Evolutionary conservation across 2,113 vertebrate genomes (phyloP).

Genomic region (Thryonomys swinderianus): DNA sequence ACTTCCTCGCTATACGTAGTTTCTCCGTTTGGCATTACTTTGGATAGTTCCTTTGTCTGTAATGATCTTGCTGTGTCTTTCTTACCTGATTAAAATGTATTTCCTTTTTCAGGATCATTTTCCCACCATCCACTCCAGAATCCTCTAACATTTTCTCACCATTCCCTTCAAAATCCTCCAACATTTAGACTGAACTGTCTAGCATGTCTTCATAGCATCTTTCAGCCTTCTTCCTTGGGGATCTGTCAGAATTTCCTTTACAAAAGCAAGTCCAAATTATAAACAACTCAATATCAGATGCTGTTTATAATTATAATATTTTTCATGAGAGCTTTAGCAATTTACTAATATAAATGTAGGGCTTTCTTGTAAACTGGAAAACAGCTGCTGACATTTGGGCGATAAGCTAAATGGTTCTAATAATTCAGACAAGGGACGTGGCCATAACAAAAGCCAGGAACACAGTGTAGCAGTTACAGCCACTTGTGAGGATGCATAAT

Average conservation of each 20-base stretch:
- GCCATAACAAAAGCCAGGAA: conserved; percentile 4
- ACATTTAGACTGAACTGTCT: not conserved
- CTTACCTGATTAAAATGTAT: not conserved
- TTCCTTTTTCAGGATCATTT: not conserved
- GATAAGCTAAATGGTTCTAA: not conserved
- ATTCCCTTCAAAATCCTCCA: not conserved
- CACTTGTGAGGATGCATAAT: not conserved
- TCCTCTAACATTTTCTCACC: not conserved
- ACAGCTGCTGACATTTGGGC: not conserved
- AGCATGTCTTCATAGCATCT: not conserved
- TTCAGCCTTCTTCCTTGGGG: not conserved
- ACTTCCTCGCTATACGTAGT: not conserved
- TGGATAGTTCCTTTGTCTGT: not conserved
- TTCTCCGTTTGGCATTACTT: not conserved
- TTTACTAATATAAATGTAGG: conserved; percentile 3
- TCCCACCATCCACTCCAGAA: not conserved
- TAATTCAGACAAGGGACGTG: not conserved
- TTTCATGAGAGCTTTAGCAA: conserved; percentile 40
- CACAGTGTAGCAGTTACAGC: not conserved
- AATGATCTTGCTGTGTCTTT: not conserved
- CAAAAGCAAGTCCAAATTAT: conserved; percentile 30
- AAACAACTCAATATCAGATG: not conserved
- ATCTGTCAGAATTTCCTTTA: not conserved
- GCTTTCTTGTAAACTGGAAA: not conserved
- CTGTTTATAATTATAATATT: not conserved